Evolutionary conservation across 2,113 vertebrate species (phyloP).

Genomic region (Mesocricetus auratus): DNA sequence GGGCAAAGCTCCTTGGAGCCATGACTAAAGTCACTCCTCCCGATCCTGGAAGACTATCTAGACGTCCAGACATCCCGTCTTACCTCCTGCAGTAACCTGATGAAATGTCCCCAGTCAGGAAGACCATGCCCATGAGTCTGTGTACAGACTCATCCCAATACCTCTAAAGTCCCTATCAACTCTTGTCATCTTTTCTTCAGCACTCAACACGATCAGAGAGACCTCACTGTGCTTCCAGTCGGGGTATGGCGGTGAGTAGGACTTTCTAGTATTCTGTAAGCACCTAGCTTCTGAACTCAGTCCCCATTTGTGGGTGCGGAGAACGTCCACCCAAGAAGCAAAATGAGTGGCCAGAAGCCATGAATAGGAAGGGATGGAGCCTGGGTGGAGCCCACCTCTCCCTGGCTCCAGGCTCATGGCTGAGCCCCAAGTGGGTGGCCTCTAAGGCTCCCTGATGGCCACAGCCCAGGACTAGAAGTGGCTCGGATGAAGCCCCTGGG

Average conservation of each 20-base stretch:
- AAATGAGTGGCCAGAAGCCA: neutral
- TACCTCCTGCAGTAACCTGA: neutral
- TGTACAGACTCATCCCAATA: too few relatives aligned
- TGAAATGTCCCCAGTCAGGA: neutral
- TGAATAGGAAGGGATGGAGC: neutral
- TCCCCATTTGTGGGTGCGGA: neutral
- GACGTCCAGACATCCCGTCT: neutral
- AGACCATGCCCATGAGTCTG: neutral
- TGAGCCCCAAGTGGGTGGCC: neutral
- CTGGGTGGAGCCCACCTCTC: neutral
- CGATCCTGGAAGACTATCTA: neutral
- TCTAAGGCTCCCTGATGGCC: neutral
- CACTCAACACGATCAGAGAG: neutral
- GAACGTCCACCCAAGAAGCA: neutral
- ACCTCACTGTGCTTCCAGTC: neutral
- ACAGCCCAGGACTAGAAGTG: neutral
- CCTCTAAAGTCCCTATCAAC: too few relatives aligned
- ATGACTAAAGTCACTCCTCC: too few relatives aligned
- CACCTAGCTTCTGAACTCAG: neutral
- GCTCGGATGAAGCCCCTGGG: neutral
- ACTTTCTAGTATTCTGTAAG: neutral
- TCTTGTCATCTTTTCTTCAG: neutral
- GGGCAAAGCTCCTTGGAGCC: neutral
- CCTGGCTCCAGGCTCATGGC: neutral
- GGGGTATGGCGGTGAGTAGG: accelerated